Percentiles rank a stretch among this genome's conserved stretches.
These are phyloP conservation scores for Peribatodes rhomboidaria DNA, from an alignment of 2,888 invertebrate species.

Conservation along the genomic window DNA sequence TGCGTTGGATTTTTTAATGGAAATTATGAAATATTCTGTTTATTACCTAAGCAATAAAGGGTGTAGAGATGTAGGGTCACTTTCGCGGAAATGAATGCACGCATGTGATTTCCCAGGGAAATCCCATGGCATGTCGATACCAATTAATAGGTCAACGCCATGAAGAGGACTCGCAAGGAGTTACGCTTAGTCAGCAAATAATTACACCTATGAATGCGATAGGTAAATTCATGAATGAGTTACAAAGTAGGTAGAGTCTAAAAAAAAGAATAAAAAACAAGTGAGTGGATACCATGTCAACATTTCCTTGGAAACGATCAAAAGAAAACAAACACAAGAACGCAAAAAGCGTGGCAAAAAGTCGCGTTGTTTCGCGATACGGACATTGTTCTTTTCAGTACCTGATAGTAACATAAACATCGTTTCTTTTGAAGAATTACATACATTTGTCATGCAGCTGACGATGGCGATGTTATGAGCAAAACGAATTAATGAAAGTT, in stretches of 20 bases:
- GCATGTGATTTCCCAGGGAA: conserved; percentile 44
- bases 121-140: conserved; percentile 45
- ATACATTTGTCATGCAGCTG: neutral
- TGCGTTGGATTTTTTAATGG: conserved; percentile 11
- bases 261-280: neutral
- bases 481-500: neutral
- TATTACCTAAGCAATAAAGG: conserved; percentile 4
- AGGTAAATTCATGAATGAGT: neutral
- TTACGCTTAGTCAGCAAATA: neutral
- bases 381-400: conserved; percentile 13
- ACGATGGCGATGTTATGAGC: neutral
- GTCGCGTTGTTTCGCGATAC: conserved; percentile 19
- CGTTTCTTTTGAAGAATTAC: conserved; percentile 3
- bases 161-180: neutral
- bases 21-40: neutral
- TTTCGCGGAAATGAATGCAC: conserved; percentile 15
- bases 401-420: neutral
- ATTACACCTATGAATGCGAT: neutral
- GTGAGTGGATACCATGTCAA: neutral
- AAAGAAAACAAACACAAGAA: conserved; percentile 19
- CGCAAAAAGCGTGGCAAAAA: conserved; percentile 24
- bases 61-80: neutral
- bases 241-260: neutral
- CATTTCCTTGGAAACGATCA: conserved; percentile 6
- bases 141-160: conserved; percentile 34